Evolutionary conservation across 2,797 vertebrate species (phyloP).

Genomic region (Myiothlypis coronata): DNA sequence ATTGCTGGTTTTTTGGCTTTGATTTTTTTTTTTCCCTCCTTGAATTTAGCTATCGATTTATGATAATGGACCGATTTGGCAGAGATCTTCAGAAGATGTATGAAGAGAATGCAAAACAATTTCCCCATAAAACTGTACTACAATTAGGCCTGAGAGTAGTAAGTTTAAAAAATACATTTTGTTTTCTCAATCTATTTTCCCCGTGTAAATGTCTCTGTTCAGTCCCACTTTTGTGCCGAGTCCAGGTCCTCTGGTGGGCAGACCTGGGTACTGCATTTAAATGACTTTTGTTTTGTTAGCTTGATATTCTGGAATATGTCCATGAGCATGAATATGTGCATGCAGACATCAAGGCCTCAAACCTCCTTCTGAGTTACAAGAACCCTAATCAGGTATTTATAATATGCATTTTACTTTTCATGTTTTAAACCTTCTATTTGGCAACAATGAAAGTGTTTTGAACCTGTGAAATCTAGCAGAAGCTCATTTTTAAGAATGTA

Average conservation of each 20-base stretch:
- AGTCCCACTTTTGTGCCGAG: neutral
- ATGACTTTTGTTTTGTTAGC: slow-evolving; percentile 72
- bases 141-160: slow-evolving; percentile 91
- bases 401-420: slow-evolving; percentile 4
- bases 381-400: slow-evolving; percentile 88
- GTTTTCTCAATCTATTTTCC: neutral
- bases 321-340: slow-evolving; percentile 96
- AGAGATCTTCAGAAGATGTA: slow-evolving; percentile 93
- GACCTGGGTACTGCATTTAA: slow-evolving; percentile 61
- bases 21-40: neutral
- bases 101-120: slow-evolving; percentile 83
- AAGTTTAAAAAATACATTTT: slow-evolving; percentile 50
- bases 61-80: slow-evolving; percentile 95
- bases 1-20: neutral
- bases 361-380: slow-evolving; percentile 88
- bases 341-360: slow-evolving; percentile 94
- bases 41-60: slow-evolving; percentile 86
- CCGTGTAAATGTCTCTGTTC: neutral
- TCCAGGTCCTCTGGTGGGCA: slow-evolving; percentile 71
- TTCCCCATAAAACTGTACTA: slow-evolving; percentile 89
- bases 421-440: slow-evolving; percentile 55
- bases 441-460: slow-evolving; percentile 50
- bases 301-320: slow-evolving; percentile 90
- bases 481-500: slow-evolving; percentile 67
- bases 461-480: slow-evolving; percentile 68